A percentile compares a stretch with the other conserved stretches of the same genome.
phyloP scores from a whole-genome alignment of 2,888 invertebrate genomes.

The Agelastica alni region DNA sequence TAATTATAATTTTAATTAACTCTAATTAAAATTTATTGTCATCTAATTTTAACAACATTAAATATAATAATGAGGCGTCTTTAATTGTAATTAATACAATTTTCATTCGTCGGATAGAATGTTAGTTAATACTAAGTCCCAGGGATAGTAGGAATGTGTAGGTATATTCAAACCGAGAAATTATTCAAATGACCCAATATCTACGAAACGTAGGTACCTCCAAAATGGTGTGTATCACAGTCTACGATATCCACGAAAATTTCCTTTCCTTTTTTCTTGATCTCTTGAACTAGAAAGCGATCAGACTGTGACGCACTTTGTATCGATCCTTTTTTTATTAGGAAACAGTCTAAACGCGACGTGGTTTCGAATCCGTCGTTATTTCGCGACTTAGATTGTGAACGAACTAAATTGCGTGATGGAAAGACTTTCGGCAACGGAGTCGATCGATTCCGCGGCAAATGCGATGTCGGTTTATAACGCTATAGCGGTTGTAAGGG shows the following conservation, averaged over 20 bases:
- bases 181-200: conserved; percentile 18
- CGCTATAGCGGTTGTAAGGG: conserved; percentile 23
- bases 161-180: conserved; percentile 11
- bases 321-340: conserved; percentile 22
- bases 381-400: conserved; percentile 7
- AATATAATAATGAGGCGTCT: background rate
- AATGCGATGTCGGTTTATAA: conserved; percentile 21
- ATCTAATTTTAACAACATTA: background rate
- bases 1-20: too few relatives aligned
- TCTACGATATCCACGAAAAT: conserved; percentile 9
- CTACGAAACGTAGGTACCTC: conserved; percentile 4
- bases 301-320: conserved; percentile 39
- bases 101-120: too few relatives aligned
- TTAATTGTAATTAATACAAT: background rate
- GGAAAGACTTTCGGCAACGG: conserved; percentile 28
- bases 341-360: conserved; percentile 30
- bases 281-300: conserved; percentile 39
- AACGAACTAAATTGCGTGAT: conserved; percentile 34
- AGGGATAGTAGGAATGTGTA: too few relatives aligned
- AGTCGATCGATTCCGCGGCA: conserved; percentile 30
- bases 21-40: too few relatives aligned
- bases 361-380: background rate
- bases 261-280: conserved; percentile 21
- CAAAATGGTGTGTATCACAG: too few relatives aligned
- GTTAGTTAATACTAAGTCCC: too few relatives aligned